A percentile compares a stretch with the other conserved stretches of the same genome.
phyloP scores from a whole-genome alignment of 2,113 vertebrate genomes.

The Trichechus manatus region DNA sequence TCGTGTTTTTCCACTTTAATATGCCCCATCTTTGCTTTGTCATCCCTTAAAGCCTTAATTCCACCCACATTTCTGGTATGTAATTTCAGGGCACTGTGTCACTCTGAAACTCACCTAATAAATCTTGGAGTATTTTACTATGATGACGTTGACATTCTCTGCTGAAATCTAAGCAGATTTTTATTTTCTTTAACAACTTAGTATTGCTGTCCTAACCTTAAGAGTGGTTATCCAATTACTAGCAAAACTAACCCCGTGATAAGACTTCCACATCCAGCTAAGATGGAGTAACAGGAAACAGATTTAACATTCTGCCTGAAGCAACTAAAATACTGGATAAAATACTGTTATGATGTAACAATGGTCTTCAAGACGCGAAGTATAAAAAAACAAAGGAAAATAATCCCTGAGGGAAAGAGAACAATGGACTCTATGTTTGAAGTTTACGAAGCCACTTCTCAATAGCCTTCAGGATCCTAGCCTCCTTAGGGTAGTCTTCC shows the following conservation, averaged over 20 bases:
- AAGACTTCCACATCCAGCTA: neutral
- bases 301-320: neutral
- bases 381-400: too few relatives aligned
- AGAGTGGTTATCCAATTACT: neutral
- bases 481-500: neutral
- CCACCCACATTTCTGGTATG: too few relatives aligned
- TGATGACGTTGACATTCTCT: neutral
- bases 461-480: neutral
- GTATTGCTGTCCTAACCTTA: neutral
- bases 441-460: too few relatives aligned
- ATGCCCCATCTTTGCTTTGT: neutral
- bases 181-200: neutral
- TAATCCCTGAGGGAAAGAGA: too few relatives aligned
- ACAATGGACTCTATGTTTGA: too few relatives aligned
- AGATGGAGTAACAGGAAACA: neutral
- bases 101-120: neutral
- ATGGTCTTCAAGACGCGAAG: too few relatives aligned
- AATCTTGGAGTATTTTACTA: neutral
- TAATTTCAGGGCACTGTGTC: too few relatives aligned
- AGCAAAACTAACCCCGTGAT: neutral
- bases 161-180: neutral
- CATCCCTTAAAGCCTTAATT: neutral
- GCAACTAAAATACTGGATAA: neutral
- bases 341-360: neutral
- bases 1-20: neutral